A percentile compares a stretch with the other conserved stretches of the same genome.
Evolutionary conservation across 2,797 vertebrate genomes (phyloP).

Genomic region (Artibeus jamaicensis): DNA sequence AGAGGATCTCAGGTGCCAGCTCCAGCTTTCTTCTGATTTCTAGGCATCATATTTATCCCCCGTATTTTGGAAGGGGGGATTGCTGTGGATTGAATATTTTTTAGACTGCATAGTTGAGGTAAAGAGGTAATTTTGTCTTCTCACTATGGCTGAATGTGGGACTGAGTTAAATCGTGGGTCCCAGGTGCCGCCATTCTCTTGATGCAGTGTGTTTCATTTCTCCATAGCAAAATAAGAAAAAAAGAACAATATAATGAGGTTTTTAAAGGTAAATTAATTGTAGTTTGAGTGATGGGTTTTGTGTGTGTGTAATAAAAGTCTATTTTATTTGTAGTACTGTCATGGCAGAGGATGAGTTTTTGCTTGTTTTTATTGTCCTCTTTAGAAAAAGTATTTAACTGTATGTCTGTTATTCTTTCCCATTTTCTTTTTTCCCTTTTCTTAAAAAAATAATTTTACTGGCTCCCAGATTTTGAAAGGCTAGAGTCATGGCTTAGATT

Average conservation of each 20-base stretch:
- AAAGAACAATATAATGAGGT: not conserved
- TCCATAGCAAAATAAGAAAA: not conserved
- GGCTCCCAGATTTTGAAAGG: not conserved
- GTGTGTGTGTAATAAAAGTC: not conserved
- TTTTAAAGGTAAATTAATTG: not conserved
- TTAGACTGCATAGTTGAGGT: not conserved
- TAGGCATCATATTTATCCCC: not conserved
- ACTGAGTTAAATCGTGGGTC: not conserved
- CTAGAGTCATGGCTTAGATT: not conserved
- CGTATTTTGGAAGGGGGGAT: not conserved
- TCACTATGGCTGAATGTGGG: not conserved
- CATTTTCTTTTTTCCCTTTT: not conserved
- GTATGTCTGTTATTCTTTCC: not conserved
- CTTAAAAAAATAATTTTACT: not conserved
- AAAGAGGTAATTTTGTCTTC: not conserved
- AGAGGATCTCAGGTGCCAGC: no score
- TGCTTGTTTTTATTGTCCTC: not conserved
- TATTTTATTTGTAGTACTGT: not conserved
- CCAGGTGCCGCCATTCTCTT: not conserved
- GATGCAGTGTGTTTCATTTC: not conserved
- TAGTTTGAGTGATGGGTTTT: not conserved
- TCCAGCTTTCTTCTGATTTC: not conserved
- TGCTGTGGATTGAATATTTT: not conserved
- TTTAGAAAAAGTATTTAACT: not conserved
- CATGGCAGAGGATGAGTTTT: not conserved